Evolutionary conservation across 2,797 vertebrate genomes (phyloP), one percentile per base, ranked within the genome.

Genomic region (Eurystomus glaucurus): DNA sequence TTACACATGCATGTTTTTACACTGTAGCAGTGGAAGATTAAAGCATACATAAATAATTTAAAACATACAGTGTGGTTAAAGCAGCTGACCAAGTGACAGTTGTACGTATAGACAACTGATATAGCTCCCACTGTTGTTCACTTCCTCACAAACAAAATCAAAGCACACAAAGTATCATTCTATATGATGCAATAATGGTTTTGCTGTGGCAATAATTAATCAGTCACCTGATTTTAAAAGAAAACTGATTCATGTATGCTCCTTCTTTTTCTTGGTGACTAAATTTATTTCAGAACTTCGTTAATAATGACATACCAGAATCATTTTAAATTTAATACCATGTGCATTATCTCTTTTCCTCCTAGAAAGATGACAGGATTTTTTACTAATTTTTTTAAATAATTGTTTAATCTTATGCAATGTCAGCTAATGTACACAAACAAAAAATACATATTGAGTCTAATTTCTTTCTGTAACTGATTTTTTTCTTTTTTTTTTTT

Each of bases 271-370:
- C 31, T 93, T 85, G 65, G 62, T 60, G 64, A 88, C 87, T 78
- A 65, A 50, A 85, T 86, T 83, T 85, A 72, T 93, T 79, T 96
- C 60, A 82, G 77, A 93, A 85, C 39, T 75, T 91, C 7, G 48
- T 65, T 88, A 61, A 78, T 86, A 89, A 90, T 85, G 28, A 85
- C 35, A 90, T 95, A 91, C 37, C n/a, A 78, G 88, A 97, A 55
- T 66, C 8, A 74, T 29, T 21, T 4, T 60, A 66, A 87, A 58
- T 48, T 88, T 78, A 97, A 85, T 69, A 81, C 11, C 19, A 39
- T 69, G 23, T 58, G 2, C 6, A 77, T 83, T 92, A 57, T 28
- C n/a, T 82, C 55, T 95, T 93, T 31, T 91, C 60, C 23, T 65
- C n/a, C 22, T 85, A 70, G 70, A 82, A 89, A 68, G 33, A 62